Evolutionary conservation across 2,797 vertebrate genomes (phyloP).

Genomic region (Periophthalmus magnuspinnatus): DNA sequence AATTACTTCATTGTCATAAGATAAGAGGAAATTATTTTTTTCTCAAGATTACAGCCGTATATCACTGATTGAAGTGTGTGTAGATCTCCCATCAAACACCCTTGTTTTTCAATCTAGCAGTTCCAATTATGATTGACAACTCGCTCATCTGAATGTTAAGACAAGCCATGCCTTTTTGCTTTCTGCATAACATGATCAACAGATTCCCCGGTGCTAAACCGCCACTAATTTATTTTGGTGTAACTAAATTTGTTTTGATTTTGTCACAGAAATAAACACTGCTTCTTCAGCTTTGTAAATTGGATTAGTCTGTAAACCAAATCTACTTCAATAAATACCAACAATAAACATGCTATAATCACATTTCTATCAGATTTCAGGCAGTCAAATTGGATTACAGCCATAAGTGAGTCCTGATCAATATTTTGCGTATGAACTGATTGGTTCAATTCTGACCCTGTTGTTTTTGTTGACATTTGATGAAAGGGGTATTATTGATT

Average conservation of each 20-base stretch:
- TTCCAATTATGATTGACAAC: not conserved
- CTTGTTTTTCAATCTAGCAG: conserved; percentile 5
- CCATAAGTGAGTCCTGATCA: conserved; percentile 1
- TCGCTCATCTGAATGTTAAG: conserved; percentile 26
- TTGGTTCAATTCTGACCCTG: not conserved
- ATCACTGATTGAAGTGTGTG: conserved; percentile 40
- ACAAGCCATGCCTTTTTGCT: conserved; percentile 23
- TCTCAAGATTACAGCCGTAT: conserved; percentile 11
- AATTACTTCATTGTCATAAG: conserved; percentile 47
- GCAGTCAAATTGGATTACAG: not conserved
- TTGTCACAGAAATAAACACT: conserved; percentile 2
- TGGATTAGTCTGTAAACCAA: not conserved
- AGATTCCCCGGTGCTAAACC: not conserved
- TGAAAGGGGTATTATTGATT: conserved; percentile 7
- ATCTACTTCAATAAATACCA: conserved; percentile 7
- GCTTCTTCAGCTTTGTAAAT: not conserved
- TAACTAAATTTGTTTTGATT: conserved; percentile 1
- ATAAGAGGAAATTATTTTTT: conserved; percentile 40
- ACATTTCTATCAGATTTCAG: conserved; percentile 8
- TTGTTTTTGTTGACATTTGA: conserved; percentile 10
- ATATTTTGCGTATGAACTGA: conserved; percentile 2
- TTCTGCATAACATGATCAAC: conserved; percentile 20
- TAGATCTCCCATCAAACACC: conserved; percentile 29
- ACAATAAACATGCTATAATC: not conserved
- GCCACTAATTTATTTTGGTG: conserved; percentile 15